These are phyloP conservation scores for Corella eumyota DNA, from an alignment of 23 tunicate genomes.

Conservation along the genomic window DNA sequence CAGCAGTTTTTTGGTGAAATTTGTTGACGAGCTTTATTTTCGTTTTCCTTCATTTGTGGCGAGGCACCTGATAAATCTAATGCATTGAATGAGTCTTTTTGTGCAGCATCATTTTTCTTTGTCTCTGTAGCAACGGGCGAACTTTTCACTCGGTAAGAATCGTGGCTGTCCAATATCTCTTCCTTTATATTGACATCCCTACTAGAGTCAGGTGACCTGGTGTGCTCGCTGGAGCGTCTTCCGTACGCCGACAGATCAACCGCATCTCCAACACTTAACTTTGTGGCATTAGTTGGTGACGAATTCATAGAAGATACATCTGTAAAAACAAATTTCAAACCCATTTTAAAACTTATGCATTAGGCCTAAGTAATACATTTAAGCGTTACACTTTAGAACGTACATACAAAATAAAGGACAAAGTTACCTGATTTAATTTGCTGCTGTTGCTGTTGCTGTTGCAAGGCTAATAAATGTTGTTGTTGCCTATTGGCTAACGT, in stretches of 20 bases:
- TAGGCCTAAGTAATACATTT: too few species aligned
- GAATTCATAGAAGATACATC: too few species aligned
- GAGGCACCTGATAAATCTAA: not conserved
- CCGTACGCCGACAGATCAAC: conserved; percentile 4
- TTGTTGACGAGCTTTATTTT: not conserved
- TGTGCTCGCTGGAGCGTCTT: not conserved
- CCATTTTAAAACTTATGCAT: too few species aligned
- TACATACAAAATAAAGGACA: too few species aligned
- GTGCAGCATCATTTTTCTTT: not conserved
- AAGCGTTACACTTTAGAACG: too few species aligned
- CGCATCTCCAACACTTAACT: not conserved
- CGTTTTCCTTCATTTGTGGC: not conserved
- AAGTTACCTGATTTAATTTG: too few species aligned
- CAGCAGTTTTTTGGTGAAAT: not conserved
- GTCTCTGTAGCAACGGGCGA: not conserved
- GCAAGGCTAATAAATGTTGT: conserved; percentile 17
- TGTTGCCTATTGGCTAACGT: conserved; percentile 14
- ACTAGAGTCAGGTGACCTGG: conserved; percentile 2
- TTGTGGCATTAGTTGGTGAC: too few species aligned
- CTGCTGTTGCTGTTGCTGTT: conserved; percentile 13
- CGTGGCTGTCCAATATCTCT: not conserved
- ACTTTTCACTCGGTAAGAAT: not conserved
- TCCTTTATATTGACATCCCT: not conserved
- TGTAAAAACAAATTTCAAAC: too few species aligned
- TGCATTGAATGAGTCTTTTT: not conserved